Conservation (phyloP, 1,140 invertebrate species). For the Antheraea pernyi region DNA sequence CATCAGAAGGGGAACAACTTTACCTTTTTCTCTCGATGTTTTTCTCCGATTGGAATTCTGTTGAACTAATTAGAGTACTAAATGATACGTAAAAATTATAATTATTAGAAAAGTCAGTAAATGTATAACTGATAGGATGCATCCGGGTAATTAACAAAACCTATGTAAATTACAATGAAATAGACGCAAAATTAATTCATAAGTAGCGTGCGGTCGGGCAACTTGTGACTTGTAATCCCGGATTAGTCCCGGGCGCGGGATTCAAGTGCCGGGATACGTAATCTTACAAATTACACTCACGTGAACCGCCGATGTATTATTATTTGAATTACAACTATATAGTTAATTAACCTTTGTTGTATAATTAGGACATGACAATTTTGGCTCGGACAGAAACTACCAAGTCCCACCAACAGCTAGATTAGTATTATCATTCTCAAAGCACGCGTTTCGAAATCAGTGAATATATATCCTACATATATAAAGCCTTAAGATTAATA, state of each 20-base stretch:
- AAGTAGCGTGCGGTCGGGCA: conserved; percentile 20
- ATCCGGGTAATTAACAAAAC: conserved; percentile 7
- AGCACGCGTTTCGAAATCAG: too few relatives aligned
- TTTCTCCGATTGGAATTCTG: too few relatives aligned
- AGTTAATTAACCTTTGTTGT: conserved; percentile 9
- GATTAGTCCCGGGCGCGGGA: conserved; percentile 12
- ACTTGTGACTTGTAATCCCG: conserved; percentile 20
- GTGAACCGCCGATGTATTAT: conserved; percentile 7
- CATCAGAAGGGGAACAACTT: too few relatives aligned
- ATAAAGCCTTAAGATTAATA: too few relatives aligned
- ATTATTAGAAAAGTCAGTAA: not conserved
- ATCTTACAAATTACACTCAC: conserved; percentile 37
- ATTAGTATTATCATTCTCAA: too few relatives aligned
- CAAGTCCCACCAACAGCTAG: too few relatives aligned
- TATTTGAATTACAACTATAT: conserved; percentile 33
- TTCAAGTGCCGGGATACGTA: conserved; percentile 14
- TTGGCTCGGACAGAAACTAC: too few relatives aligned
- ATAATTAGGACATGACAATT: too few relatives aligned
- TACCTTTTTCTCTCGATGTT: too few relatives aligned
- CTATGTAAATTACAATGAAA: conserved; percentile 24
- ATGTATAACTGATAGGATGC: not conserved
- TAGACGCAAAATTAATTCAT: conserved; percentile 31
- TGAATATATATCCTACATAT: too few relatives aligned
- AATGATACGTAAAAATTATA: too few relatives aligned
- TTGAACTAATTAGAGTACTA: too few relatives aligned